Conservation (phyloP, 2,797 vertebrate genomes). For the Megalops cyprinoides region DNA sequence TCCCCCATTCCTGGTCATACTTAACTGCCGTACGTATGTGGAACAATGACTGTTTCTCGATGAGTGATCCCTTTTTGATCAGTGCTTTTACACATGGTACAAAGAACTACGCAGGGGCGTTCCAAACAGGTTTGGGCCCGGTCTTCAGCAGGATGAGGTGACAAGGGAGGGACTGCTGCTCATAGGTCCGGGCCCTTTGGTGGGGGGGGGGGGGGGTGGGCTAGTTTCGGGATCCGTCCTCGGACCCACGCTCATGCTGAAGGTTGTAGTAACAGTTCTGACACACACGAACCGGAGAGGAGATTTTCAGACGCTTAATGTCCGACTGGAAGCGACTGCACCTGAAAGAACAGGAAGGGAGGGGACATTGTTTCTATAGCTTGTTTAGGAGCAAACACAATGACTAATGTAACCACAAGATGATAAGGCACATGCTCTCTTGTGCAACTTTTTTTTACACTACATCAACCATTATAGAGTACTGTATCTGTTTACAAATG, state of each 20-base stretch:
- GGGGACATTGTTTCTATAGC: background rate
- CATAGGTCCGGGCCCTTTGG: background rate
- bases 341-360: constrained; percentile 63
- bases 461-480: too few species aligned
- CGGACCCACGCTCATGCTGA: constrained; percentile 87
- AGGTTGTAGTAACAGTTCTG: constrained; percentile 99
- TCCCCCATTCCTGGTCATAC: constrained; percentile 9
- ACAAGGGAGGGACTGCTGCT: background rate
- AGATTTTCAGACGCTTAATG: constrained; percentile 97
- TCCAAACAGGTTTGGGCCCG: background rate
- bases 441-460: too few species aligned
- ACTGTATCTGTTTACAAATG: too few species aligned
- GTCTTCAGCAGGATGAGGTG: constrained; percentile 5
- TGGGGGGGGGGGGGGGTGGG: background rate
- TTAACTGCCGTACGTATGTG: constrained; percentile 23
- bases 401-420: too few species aligned
- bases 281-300: constrained; percentile 94
- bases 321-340: constrained; percentile 98
- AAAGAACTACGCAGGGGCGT: constrained; percentile 44
- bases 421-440: too few species aligned
- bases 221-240: constrained; percentile 85
- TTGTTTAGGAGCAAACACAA: background rate
- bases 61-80: constrained; percentile 69
- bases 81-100: constrained; percentile 66
- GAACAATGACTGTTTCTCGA: constrained; percentile 40